Evolutionary conservation across 2,888 invertebrate species (phyloP).

Genomic region (Stegophylla sp.): DNA sequence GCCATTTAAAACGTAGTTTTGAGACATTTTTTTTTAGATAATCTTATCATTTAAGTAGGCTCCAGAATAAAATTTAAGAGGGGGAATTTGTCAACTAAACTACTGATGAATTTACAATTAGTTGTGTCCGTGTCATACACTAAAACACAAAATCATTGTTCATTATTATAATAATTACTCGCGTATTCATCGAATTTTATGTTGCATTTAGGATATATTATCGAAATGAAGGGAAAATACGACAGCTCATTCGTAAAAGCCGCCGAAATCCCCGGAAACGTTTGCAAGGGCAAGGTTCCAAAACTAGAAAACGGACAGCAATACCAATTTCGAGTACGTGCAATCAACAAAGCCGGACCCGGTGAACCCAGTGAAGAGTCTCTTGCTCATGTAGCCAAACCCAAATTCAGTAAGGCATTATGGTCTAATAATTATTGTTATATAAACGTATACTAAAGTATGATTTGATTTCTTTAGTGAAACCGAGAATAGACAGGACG

Average conservation of each 20-base stretch:
- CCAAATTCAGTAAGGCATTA: conserved; percentile 79
- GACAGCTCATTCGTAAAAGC: conserved; percentile 84
- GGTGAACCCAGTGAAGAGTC: conserved; percentile 92
- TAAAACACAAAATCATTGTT: too few species aligned
- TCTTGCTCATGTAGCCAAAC: conserved; percentile 87
- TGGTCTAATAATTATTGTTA: not conserved
- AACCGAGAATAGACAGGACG: conserved; percentile 91
- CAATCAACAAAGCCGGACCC: conserved; percentile 92
- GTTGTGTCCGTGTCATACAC: too few species aligned
- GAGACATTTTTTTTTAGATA: too few species aligned
- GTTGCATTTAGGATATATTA: conserved; percentile 73
- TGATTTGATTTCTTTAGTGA: conserved; percentile 71
- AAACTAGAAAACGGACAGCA: conserved; percentile 92
- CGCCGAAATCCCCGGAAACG: conserved; percentile 81
- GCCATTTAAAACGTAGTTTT: too few species aligned
- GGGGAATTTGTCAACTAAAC: too few species aligned
- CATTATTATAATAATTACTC: too few species aligned
- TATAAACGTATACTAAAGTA: too few species aligned
- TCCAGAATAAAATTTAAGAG: too few species aligned
- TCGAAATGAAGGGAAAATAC: conserved; percentile 91
- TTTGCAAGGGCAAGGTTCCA: conserved; percentile 85
- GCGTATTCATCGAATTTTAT: too few species aligned
- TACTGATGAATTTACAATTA: too few species aligned
- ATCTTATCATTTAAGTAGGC: too few species aligned
- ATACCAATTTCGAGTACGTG: conserved; percentile 93